Conservation (phyloP, 2,797 vertebrate genomes). For the Rallus crepitans region DNA sequence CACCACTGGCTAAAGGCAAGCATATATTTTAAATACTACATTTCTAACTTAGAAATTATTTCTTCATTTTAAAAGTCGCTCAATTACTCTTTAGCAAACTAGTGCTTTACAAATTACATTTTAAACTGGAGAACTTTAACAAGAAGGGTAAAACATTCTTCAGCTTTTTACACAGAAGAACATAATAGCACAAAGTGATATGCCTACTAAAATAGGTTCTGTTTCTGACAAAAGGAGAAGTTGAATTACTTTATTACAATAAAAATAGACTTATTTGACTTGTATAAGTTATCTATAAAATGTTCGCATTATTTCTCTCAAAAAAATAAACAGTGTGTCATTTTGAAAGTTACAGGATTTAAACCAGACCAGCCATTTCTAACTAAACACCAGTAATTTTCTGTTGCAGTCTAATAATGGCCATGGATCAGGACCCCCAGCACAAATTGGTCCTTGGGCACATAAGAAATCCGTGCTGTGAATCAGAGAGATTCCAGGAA, state of each 20-base stretch:
- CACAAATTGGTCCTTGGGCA: not conserved
- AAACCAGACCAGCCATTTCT: not conserved
- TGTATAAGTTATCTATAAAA: not conserved
- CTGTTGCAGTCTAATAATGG: not conserved
- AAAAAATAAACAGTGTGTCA: not conserved
- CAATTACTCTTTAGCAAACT: not conserved
- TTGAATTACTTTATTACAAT: not conserved
- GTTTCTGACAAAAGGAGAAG: not conserved
- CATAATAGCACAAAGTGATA: not conserved
- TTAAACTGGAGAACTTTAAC: not conserved
- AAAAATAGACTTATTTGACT: slow-evolving; percentile 19
- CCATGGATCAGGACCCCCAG: not conserved
- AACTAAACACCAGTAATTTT: slow-evolving; percentile 2
- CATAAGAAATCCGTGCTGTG: not conserved
- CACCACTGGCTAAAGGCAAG: slow-evolving; percentile 1
- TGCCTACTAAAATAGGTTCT: not conserved
- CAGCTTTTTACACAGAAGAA: not conserved
- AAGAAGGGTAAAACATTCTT: not conserved
- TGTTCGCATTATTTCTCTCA: not conserved
- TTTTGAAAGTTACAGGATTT: not conserved
- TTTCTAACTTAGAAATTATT: not conserved
- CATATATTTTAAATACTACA: not conserved
- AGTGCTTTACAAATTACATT: not conserved
- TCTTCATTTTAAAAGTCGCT: not conserved
- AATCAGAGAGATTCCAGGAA: not conserved